A percentile compares a stretch with the other conserved stretches of the same genome.
Evolutionary conservation across 2,888 invertebrate species (phyloP).

Genomic region (Eristalis intricaria): DNA sequence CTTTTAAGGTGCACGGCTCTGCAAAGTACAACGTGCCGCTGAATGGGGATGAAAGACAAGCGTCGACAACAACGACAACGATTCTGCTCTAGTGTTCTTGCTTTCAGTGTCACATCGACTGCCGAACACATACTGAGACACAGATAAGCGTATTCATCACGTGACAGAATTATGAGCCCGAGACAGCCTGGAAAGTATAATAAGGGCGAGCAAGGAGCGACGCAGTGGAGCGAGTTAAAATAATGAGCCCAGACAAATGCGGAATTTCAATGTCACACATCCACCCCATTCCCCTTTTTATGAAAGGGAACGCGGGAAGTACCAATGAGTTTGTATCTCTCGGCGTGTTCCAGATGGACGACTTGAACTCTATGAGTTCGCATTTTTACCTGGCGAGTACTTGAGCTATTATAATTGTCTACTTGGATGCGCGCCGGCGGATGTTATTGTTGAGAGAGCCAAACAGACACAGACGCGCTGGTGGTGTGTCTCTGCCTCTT

Average conservation of each 20-base stretch:
- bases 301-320: neutral
- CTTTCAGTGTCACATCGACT: conserved; percentile 37
- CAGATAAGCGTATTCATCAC: conserved; percentile 52
- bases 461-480: conserved; percentile 37
- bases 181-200: conserved; percentile 28
- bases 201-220: conserved; percentile 21
- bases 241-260: conserved; percentile 71
- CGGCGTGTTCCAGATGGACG: conserved; percentile 64
- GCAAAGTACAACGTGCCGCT: conserved; percentile 46
- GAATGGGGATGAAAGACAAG: conserved; percentile 28
- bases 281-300: neutral
- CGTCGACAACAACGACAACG: conserved; percentile 21
- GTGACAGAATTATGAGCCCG: conserved; percentile 62
- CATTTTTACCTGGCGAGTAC: conserved; percentile 66
- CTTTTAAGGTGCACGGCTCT: conserved; percentile 56
- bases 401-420: conserved; percentile 71
- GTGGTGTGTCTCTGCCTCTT: conserved; percentile 27
- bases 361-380: conserved; percentile 68
- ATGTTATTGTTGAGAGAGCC: conserved; percentile 49
- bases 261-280: conserved; percentile 71
- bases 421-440: conserved; percentile 60
- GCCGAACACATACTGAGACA: conserved; percentile 2
- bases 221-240: conserved; percentile 68
- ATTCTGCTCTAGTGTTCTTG: conserved; percentile 18
- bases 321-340: conserved; percentile 14